phyloP scores from a whole-genome alignment of 1,140 invertebrate genomes.

The Propsilocerus akamusi region DNA sequence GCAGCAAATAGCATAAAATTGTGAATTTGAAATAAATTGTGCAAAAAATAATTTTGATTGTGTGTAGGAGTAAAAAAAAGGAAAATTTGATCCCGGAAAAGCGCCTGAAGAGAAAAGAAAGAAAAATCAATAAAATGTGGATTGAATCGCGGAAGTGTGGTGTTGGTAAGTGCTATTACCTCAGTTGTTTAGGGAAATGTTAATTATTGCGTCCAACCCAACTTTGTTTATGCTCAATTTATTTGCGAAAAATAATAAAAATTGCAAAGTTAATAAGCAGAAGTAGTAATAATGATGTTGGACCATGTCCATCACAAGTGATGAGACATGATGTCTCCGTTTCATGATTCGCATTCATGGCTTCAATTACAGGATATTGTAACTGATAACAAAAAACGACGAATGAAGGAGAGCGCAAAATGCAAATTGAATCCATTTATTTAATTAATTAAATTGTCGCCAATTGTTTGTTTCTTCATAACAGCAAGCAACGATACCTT shows the following conservation, averaged over 20 bases:
- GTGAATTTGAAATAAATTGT: too few relatives aligned
- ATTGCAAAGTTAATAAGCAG: background rate
- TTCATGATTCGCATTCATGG: background rate
- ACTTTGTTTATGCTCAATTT: background rate
- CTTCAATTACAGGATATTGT: too few relatives aligned
- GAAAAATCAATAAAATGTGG: conserved; percentile 1
- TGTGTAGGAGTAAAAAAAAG: too few relatives aligned
- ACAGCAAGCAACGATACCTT: too few relatives aligned
- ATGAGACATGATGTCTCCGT: background rate
- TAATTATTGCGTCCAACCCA: background rate
- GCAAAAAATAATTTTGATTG: too few relatives aligned
- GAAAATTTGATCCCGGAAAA: background rate
- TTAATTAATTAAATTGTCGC: too few relatives aligned
- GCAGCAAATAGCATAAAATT: too few relatives aligned
- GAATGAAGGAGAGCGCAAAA: too few relatives aligned
- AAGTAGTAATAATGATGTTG: background rate
- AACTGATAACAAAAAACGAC: too few relatives aligned
- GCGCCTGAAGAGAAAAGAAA: too few relatives aligned
- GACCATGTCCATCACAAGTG: background rate
- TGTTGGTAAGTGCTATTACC: background rate
- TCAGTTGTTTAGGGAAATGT: background rate
- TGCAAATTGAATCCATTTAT: too few relatives aligned
- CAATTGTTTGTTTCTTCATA: too few relatives aligned
- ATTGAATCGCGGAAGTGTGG: background rate
- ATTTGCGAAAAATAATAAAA: background rate